Evolutionary conservation across 2,888 invertebrate genomes (phyloP), one percentile per base, ranked within the genome.

Genomic region (Iphiclides podalirius): DNA sequence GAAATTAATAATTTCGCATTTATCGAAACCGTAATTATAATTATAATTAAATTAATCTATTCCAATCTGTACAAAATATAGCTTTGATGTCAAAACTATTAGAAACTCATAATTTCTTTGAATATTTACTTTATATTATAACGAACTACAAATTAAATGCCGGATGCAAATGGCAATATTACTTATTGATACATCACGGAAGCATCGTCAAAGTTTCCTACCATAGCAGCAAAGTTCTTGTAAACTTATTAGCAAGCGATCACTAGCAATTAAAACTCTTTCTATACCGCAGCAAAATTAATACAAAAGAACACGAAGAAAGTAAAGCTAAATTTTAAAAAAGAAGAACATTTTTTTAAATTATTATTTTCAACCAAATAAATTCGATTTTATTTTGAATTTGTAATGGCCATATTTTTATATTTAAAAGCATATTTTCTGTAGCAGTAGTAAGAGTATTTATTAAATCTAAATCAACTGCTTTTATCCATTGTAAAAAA

Each of bases 351-450:
- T n/a, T n/a, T n/a, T n/a, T 16, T 33, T 34, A 47, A 6, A 16
- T 16, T 34, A 49, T 38, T 15, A 75, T 60, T 51, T 67, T 60
- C 12, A 54, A 55, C 75, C 72, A 79, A 23, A 66, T 42, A 8
- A 57, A 53, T 34, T 64, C 63, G 4, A 79, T 54, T 54, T 64
- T 60, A 35, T 47, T 64, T 54, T 71, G 75, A 1, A 55, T 54
- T 3, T 61, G 54, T 6, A 64, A 35, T 1, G 74, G 67, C 77
- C 77, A 79, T 38, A 61, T 59, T 50, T 63, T 63, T 13, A 69
- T 39, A 58, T 76, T 77, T 1, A 60, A 1, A 41, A 63, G 53
- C 60, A 78, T 65, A 47, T 76, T 75, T 14, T 70, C 58, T 13
- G 23, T 13, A 4, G 43, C 43, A n/a, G 23, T 13, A 6, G 28